These are phyloP conservation scores for Watersipora subatra DNA, from an alignment of 1,140 invertebrate species.

Conservation along the genomic window DNA sequence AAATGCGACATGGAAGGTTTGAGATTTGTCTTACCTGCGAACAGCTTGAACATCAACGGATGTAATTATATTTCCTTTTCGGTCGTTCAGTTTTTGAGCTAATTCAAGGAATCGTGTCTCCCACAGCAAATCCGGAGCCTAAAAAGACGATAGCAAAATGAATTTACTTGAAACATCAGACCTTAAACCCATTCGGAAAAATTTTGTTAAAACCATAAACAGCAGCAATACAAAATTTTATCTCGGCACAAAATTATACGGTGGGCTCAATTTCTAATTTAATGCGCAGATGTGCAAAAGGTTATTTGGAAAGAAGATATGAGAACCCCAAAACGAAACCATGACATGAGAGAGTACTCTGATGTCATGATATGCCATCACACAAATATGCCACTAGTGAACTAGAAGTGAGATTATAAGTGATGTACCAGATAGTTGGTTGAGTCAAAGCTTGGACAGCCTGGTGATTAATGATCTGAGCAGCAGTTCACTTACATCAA, in stretches of 20 bases:
- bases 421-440: neutral
- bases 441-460: neutral
- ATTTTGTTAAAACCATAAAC: neutral
- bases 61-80: neutral
- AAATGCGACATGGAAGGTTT: too few relatives aligned
- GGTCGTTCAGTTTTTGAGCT: neutral
- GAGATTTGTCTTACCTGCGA: neutral
- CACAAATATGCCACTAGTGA: neutral
- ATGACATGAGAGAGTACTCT: neutral
- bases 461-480: neutral
- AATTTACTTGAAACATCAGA: too few relatives aligned
- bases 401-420: neutral
- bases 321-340: neutral
- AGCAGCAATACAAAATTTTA: neutral
- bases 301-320: neutral
- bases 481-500: neutral
- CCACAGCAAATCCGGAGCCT: neutral
- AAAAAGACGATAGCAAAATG: too few relatives aligned
- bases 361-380: neutral
- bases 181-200: too few relatives aligned
- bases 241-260: too few relatives aligned
- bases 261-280: too few relatives aligned
- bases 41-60: neutral
- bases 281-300: neutral
- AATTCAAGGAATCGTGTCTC: neutral